Percentiles rank a stretch among this genome's conserved stretches.
Conservation (phyloP, 2,113 vertebrate genomes). For the Macrotis lagotis region DNA sequence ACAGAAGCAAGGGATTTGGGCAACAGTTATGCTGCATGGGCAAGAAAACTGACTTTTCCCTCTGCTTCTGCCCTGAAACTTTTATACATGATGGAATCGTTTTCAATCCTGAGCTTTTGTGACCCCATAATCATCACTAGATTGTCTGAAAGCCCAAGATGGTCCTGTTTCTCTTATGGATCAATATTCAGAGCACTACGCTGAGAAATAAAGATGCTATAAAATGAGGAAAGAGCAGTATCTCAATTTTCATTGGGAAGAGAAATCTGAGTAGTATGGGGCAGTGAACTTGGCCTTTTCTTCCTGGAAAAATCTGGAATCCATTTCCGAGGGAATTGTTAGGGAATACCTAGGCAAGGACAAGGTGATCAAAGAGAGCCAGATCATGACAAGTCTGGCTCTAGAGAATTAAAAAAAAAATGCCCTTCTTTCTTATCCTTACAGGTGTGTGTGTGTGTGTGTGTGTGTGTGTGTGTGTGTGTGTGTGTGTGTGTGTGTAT, state of each 20-base stretch:
- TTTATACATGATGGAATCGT: neutral
- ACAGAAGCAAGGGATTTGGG: neutral
- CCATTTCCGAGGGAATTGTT: neutral
- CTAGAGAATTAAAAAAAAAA: neutral
- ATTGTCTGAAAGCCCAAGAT: neutral
- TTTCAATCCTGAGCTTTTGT: neutral
- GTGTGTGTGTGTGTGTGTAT: too few relatives aligned
- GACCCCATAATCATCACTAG: neutral
- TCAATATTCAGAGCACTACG: neutral
- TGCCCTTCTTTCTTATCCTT: neutral
- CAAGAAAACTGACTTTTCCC: neutral
- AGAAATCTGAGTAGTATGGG: neutral
- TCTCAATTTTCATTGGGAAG: neutral
- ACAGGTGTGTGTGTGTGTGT: too few relatives aligned
- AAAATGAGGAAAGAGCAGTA: neutral
- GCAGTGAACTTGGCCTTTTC: neutral
- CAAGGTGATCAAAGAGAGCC: neutral
- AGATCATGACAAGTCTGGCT: neutral
- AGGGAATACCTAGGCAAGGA: neutral
- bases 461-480: too few relatives aligned
- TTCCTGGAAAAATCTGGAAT: neutral
- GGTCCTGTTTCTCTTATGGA: neutral
- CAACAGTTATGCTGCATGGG: neutral
- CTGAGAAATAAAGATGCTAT: neutral
- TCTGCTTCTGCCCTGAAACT: neutral